These are phyloP conservation scores for Eupithecia subumbrata DNA, from an alignment of 2,888 invertebrate species.

Conservation along the genomic window DNA sequence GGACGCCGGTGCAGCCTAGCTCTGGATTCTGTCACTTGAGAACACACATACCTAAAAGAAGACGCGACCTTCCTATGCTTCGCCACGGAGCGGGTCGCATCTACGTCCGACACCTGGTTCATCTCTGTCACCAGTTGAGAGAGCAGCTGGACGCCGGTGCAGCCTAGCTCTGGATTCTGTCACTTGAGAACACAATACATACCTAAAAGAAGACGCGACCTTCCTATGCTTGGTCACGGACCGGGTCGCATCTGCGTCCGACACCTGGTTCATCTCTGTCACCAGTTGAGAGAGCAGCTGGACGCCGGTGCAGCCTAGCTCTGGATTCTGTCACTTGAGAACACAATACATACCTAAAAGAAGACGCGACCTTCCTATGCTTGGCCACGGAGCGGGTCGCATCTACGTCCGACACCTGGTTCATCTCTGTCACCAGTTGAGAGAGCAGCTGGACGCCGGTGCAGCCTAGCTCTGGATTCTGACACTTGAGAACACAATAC, in stretches of 20 bases:
- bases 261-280: slow-evolving; percentile 98
- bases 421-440: slow-evolving; percentile 98
- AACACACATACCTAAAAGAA: slow-evolving; percentile 85
- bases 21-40: slow-evolving; percentile 84
- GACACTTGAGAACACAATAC: no score
- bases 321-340: slow-evolving; percentile 88
- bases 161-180: slow-evolving; percentile 92
- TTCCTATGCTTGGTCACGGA: slow-evolving; percentile 98
- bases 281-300: slow-evolving; percentile 97
- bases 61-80: slow-evolving; percentile 98
- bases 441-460: slow-evolving; percentile 98
- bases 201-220: slow-evolving; percentile 94
- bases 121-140: slow-evolving; percentile 98
- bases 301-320: slow-evolving; percentile 96
- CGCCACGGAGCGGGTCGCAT: slow-evolving; percentile 95
- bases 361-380: slow-evolving; percentile 98
- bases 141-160: slow-evolving; percentile 97
- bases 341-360: slow-evolving; percentile 85
- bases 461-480: slow-evolving; percentile 93
- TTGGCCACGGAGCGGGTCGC: slow-evolving; percentile 96
- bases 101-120: slow-evolving; percentile 97
- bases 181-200: no score
- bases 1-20: slow-evolving; percentile 97
- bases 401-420: slow-evolving; percentile 96
- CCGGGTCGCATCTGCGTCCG: slow-evolving; percentile 95